phyloP scores from a whole-genome alignment of 2,113 vertebrate species.

The Struthio camelus region DNA sequence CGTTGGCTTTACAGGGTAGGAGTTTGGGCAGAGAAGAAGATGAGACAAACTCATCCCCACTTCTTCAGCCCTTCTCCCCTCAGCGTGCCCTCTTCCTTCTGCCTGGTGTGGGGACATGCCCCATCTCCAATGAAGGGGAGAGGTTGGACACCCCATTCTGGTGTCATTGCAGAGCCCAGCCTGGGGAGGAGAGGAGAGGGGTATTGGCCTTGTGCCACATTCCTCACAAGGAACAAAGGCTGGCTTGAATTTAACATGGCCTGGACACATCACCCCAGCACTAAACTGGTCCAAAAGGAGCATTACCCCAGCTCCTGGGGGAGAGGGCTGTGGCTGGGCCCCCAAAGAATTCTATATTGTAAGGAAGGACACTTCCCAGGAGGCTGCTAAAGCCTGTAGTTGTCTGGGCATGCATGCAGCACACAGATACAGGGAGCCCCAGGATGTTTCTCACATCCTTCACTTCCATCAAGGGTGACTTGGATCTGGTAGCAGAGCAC shows the following conservation, averaged over 20 bases:
- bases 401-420: background rate
- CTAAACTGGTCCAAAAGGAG: background rate
- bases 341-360: too few relatives aligned
- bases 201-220: background rate
- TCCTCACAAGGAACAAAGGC: background rate
- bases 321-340: background rate
- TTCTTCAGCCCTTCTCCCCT: background rate
- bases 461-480: background rate
- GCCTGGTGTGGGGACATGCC: background rate
- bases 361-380: background rate
- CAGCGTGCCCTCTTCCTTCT: background rate
- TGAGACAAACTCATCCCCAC: background rate
- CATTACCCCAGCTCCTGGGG: background rate
- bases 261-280: background rate
- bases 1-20: background rate
- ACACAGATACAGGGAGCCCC: fast-evolving
- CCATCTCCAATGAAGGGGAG: background rate
- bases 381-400: background rate
- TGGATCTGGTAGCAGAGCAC: fast-evolving
- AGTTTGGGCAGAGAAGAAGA: background rate
- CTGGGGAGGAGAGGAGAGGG: background rate
- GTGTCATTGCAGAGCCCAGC: background rate
- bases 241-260: background rate
- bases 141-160: background rate
- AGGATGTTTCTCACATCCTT: background rate